Evolutionary conservation across 1,140 invertebrate genomes (phyloP), one percentile per base, ranked within the genome.

Genomic region (Tetraneura akinire): DNA sequence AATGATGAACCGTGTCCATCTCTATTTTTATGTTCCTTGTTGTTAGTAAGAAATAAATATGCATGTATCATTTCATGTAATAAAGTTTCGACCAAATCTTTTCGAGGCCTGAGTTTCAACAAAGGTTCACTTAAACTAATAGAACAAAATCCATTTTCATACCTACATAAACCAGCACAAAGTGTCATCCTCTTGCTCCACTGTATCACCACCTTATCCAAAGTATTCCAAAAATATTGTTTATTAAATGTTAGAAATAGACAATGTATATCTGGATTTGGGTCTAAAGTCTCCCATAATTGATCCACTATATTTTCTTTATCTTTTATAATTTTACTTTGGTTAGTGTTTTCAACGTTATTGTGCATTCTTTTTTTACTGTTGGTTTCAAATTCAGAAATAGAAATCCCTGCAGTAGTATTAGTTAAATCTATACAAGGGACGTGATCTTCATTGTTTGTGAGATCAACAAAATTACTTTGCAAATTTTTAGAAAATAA

Each of bases 61-160:
- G 96, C 98, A 87, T 99, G 98, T 81, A 99, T 99, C 98, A 99
- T 99, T 87, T 99, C 98, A 87, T 99, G 98, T 87, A 99, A 86
- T n/a, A 99, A 87, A 0, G 97, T 99, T 87, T 99, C 94, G 0
- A 98, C 89, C 1, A 98, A 86, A 87, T 98, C 96, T 85, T 96
- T 97, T 76, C 97, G 88, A 5, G 96, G 94, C 71, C 98, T 87
- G 4, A 98, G 85, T 86, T 96, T 96, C 0, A 99, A 86, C 16
- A 99, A 86, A 0, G 97, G 96, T 84, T 92, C 90, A 86, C 96
- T 98, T 5, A 99, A 85, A 8, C 92, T 88, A 64, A 96, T 93
- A 13, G 91, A 90, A 84, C 96, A 96, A 18, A 94, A 86, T 23
- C 94, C 92, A 81, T 91, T 88, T 85, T 93, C 90, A 87, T 96